phyloP scores from a whole-genome alignment of 2,888 invertebrate species.

The Eupelmus urozonus region DNA sequence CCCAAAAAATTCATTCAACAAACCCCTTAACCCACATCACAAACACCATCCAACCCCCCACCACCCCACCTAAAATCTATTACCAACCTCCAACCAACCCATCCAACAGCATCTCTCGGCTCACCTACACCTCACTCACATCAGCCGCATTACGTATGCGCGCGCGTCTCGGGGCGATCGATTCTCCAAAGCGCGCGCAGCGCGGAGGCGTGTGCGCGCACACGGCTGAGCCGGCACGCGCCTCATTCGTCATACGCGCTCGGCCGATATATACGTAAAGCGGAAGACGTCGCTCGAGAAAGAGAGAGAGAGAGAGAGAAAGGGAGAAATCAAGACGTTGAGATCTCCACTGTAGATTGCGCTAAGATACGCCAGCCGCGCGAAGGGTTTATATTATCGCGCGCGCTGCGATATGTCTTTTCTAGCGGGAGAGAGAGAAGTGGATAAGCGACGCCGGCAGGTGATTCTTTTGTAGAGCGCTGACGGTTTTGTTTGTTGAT shows the following conservation, averaged over 20 bases:
- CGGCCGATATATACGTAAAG: slow-evolving; percentile 15
- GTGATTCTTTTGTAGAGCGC: neutral
- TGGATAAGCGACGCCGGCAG: neutral
- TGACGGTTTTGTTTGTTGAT: too few relatives aligned
- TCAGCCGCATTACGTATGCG: too few relatives aligned
- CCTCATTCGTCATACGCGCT: slow-evolving; percentile 48
- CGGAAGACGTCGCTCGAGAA: slow-evolving; percentile 21
- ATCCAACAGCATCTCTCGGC: too few relatives aligned
- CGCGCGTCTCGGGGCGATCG: too few relatives aligned
- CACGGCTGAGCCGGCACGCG: slow-evolving; percentile 30
- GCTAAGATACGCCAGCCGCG: slow-evolving; percentile 1
- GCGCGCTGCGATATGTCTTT: slow-evolving; percentile 27
- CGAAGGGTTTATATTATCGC: slow-evolving; percentile 33
- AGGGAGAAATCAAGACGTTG: slow-evolving; percentile 36
- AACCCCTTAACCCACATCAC: too few relatives aligned
- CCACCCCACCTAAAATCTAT: too few relatives aligned
- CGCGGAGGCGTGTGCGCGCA: slow-evolving; percentile 44
- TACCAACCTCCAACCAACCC: too few relatives aligned
- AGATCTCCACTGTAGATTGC: slow-evolving; percentile 5
- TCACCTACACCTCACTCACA: too few relatives aligned
- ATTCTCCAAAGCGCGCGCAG: neutral
- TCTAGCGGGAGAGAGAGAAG: neutral
- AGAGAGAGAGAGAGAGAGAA: slow-evolving; percentile 8
- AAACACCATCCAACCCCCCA: too few relatives aligned
- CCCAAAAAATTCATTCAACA: too few relatives aligned